These are phyloP conservation scores for Apotomis turbidana DNA, from an alignment of 2,888 invertebrate species.

Conservation along the genomic window DNA sequence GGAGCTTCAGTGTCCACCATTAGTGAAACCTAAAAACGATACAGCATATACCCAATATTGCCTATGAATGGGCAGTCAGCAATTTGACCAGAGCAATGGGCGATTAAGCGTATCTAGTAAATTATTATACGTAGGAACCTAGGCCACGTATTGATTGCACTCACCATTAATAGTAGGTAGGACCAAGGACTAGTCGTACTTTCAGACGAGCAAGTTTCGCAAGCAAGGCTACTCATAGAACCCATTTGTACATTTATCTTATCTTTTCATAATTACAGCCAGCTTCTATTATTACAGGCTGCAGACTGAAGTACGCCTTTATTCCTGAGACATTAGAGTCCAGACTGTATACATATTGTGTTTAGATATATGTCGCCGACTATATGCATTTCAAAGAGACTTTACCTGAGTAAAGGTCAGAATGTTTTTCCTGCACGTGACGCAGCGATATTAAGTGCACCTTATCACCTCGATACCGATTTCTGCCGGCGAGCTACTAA, in stretches of 20 bases:
- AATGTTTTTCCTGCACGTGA: conserved; percentile 21
- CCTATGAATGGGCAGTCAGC: conserved; percentile 3
- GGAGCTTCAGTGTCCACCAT: not conserved
- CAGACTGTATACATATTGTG: not conserved
- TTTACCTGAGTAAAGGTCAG: conserved; percentile 26
- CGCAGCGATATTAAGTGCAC: conserved; percentile 6
- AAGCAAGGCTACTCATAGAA: not conserved
- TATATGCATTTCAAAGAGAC: not conserved
- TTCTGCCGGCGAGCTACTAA: conserved; percentile 7
- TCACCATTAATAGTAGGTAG: conserved; percentile 16
- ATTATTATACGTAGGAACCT: conserved; percentile 20
- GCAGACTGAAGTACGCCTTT: not conserved
- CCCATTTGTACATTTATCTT: conserved; percentile 10
- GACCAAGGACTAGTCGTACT: conserved; percentile 34
- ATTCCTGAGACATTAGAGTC: not conserved
- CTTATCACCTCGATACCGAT: conserved; percentile 24
- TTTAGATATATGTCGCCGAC: conserved; percentile 1
- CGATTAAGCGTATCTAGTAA: conserved; percentile 24
- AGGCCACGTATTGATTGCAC: conserved; percentile 36
- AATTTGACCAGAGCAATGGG: conserved; percentile 21
- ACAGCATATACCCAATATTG: not conserved
- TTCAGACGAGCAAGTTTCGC: conserved; percentile 27
- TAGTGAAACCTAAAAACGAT: conserved; percentile 5
- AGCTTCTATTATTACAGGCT: not conserved
- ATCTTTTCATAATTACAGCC: conserved; percentile 10